phyloP scores from a whole-genome alignment of 1,140 invertebrate species.

The Heliconius hermathena region DNA sequence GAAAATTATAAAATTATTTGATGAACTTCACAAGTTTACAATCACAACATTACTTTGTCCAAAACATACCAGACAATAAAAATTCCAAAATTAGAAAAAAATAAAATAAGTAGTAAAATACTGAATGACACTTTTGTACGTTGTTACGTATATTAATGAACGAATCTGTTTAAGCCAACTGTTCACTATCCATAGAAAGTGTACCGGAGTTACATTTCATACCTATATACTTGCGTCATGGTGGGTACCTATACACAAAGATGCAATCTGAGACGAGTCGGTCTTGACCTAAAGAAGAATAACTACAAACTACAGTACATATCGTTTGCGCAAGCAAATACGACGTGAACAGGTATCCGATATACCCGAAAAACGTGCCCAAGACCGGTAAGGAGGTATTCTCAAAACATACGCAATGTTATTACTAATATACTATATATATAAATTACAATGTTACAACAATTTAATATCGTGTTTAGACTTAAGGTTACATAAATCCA shows the following conservation, averaged over 20 bases:
- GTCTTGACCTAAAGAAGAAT: conserved; percentile 29
- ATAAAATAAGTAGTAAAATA: not conserved
- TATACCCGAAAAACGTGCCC: not conserved
- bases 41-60: no score
- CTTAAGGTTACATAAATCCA: not conserved
- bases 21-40: no score
- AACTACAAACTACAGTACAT: not conserved
- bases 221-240: conserved; percentile 16
- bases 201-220: conserved; percentile 5
- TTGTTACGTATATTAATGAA: no score
- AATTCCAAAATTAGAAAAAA: no score
- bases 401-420: not conserved
- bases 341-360: not conserved
- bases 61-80: no score
- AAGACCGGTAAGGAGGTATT: not conserved
- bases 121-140: not conserved
- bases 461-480: not conserved
- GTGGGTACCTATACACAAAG: not conserved
- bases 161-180: not conserved
- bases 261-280: conserved; percentile 25
- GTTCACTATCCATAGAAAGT: not conserved
- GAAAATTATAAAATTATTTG: no score
- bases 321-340: not conserved
- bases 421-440: not conserved
- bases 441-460: not conserved